Evolutionary conservation across 2,888 invertebrate genomes (phyloP).

Genomic region (Melanostoma scalare): DNA sequence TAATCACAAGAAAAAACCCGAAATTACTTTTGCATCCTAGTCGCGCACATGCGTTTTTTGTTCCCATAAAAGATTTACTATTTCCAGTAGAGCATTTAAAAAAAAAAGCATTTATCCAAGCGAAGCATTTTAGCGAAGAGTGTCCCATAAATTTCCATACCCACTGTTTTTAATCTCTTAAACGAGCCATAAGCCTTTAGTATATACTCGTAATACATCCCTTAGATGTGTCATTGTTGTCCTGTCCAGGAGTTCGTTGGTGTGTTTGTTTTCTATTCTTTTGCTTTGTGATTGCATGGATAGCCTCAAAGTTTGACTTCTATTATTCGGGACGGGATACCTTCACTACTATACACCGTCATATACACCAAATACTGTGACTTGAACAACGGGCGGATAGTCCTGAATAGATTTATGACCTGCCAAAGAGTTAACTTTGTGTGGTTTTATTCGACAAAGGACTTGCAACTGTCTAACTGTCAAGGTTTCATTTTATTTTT

Average conservation of each 20-base stretch:
- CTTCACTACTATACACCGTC: no score
- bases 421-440: conserved; percentile 67
- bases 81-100: no score
- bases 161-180: conserved; percentile 41
- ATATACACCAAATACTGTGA: conserved; percentile 13
- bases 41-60: no score
- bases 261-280: conserved; percentile 22
- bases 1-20: no score
- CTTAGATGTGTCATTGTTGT: conserved; percentile 28
- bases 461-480: conserved; percentile 50
- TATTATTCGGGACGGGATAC: conserved; percentile 30
- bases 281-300: conserved; percentile 17
- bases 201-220: conserved; percentile 14
- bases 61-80: no score
- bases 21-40: no score
- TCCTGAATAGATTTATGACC: conserved; percentile 67
- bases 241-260: conserved; percentile 1
- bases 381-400: conserved; percentile 37
- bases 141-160: conserved; percentile 27
- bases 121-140: neutral
- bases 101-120: no score
- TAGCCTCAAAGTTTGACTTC: conserved; percentile 42
- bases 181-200: conserved; percentile 26
- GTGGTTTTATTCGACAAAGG: conserved; percentile 47
- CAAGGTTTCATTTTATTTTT: conserved; percentile 16